A percentile compares a stretch with the other conserved stretches of the same genome.
Conservation (phyloP, 2,888 invertebrate genomes). For the Cephus pulcher region DNA sequence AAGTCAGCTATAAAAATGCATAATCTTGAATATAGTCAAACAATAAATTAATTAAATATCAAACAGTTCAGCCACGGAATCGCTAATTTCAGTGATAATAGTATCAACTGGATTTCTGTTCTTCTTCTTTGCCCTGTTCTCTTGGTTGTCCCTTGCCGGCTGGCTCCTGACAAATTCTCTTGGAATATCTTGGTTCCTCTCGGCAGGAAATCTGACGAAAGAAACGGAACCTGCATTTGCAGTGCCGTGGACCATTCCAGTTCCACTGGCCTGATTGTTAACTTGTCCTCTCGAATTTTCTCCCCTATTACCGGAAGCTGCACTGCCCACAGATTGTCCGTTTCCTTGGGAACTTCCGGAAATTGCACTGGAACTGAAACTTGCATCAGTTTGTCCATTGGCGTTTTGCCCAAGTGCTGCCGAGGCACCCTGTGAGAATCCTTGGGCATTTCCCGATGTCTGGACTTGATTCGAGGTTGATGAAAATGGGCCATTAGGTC, state of each 20-base stretch:
- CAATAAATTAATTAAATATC: constrained; percentile 28
- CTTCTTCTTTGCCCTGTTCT: constrained; percentile 16
- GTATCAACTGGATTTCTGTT: constrained; percentile 31
- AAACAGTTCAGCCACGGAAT: constrained; percentile 39
- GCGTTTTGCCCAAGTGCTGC: constrained; percentile 38
- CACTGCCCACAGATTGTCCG: constrained; percentile 39
- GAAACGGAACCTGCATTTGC: constrained; percentile 39
- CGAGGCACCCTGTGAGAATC: constrained; percentile 45
- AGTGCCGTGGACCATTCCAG: constrained; percentile 34
- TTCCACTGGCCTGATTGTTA: constrained; percentile 34
- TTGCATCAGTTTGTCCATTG: constrained; percentile 36
- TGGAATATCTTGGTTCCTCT: constrained; percentile 13
- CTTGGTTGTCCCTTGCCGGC: constrained; percentile 1
- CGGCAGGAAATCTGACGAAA: constrained; percentile 17
- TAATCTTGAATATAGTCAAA: neutral
- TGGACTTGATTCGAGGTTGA: constrained; percentile 41
- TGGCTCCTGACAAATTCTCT: constrained; percentile 16
- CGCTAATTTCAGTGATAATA: constrained; percentile 38
- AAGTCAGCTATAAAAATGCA: too few species aligned
- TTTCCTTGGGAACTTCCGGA: constrained; percentile 36
- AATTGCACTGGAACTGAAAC: constrained; percentile 42
- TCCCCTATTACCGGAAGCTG: constrained; percentile 38
- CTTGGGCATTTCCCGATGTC: constrained; percentile 42
- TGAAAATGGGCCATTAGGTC: constrained; percentile 39
- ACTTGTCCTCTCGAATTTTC: constrained; percentile 40